Percentiles rank a stretch among this genome's conserved stretches.
Conservation (phyloP, 1,140 invertebrate genomes). For the Panagrolaimus sp. region DNA sequence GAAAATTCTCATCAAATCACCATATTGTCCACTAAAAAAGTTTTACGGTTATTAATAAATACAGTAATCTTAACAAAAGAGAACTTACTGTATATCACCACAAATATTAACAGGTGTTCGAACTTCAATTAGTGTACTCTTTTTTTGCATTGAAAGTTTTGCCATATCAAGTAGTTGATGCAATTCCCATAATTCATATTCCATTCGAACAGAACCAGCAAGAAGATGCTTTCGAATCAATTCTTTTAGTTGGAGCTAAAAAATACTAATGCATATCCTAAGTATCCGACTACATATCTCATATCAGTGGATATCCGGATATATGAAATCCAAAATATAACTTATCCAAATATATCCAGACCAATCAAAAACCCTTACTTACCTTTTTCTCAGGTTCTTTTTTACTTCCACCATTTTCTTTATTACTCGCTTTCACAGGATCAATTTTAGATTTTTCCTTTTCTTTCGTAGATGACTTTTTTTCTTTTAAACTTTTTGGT, state of each 20-base stretch:
- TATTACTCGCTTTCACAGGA: too few species aligned
- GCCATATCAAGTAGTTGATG: slow-evolving; percentile 24
- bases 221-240: slow-evolving; percentile 19
- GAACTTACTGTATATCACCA: slow-evolving; percentile 37
- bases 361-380: too few species aligned
- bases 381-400: too few species aligned
- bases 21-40: slow-evolving; percentile 27
- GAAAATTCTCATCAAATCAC: slow-evolving; percentile 36
- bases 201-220: slow-evolving; percentile 18
- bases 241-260: slow-evolving; percentile 19
- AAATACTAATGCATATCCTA: too few species aligned
- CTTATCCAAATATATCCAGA: too few species aligned
- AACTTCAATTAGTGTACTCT: slow-evolving; percentile 25
- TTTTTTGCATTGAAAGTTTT: slow-evolving; percentile 18
- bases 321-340: too few species aligned
- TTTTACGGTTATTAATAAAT: background rate
- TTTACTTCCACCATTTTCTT: too few species aligned
- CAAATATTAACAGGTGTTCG: slow-evolving; percentile 39
- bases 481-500: too few species aligned
- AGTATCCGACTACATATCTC: too few species aligned
- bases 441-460: too few species aligned
- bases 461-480: too few species aligned
- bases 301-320: too few species aligned
- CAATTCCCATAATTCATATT: slow-evolving; percentile 11
- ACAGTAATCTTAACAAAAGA: background rate